Evolutionary conservation across 2,888 invertebrate genomes (phyloP).

Genomic region (Crioceris asparagi): DNA sequence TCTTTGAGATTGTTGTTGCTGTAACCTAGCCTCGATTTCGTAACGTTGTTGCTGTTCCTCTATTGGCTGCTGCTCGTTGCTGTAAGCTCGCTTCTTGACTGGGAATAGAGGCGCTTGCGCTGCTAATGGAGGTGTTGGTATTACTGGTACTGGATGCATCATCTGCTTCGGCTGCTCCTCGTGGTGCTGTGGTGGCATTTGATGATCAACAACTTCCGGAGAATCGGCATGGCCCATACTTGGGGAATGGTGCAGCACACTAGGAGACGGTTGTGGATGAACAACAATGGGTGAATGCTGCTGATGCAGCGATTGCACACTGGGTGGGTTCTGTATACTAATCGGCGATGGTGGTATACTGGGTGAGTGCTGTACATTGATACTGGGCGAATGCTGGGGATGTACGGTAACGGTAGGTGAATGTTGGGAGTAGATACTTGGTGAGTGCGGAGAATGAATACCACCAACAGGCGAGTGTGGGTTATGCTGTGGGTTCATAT

Average conservation of each 20-base stretch:
- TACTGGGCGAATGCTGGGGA: slow-evolving; percentile 20
- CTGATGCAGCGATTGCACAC: slow-evolving; percentile 11
- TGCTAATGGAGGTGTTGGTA: too few relatives aligned
- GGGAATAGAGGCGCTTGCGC: slow-evolving; percentile 42
- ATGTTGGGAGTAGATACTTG: slow-evolving; percentile 18
- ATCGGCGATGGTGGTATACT: slow-evolving; percentile 5
- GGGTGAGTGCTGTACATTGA: slow-evolving; percentile 16
- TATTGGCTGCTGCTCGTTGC: slow-evolving; percentile 37
- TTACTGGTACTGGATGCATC: too few relatives aligned
- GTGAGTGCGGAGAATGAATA: slow-evolving; percentile 20
- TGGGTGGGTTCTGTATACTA: slow-evolving; percentile 14
- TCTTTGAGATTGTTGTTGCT: too few relatives aligned
- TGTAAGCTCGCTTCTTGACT: slow-evolving; percentile 53
- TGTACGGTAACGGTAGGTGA: slow-evolving; percentile 17
- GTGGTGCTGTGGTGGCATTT: slow-evolving; percentile 17
- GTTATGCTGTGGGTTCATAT: slow-evolving; percentile 14
- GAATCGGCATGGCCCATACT: slow-evolving; percentile 5
- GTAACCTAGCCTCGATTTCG: too few relatives aligned
- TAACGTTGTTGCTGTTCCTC: too few relatives aligned
- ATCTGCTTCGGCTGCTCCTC: slow-evolving; percentile 12
- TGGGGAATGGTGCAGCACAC: slow-evolving; percentile 7
- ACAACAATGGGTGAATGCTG: slow-evolving; percentile 9
- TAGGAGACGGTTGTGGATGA: slow-evolving; percentile 8
- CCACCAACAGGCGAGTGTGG: slow-evolving; percentile 19
- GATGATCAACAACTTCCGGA: slow-evolving; percentile 12